phyloP scores from a whole-genome alignment of 2,888 invertebrate genomes.

The Acanthococcus lagerstroemiae region DNA sequence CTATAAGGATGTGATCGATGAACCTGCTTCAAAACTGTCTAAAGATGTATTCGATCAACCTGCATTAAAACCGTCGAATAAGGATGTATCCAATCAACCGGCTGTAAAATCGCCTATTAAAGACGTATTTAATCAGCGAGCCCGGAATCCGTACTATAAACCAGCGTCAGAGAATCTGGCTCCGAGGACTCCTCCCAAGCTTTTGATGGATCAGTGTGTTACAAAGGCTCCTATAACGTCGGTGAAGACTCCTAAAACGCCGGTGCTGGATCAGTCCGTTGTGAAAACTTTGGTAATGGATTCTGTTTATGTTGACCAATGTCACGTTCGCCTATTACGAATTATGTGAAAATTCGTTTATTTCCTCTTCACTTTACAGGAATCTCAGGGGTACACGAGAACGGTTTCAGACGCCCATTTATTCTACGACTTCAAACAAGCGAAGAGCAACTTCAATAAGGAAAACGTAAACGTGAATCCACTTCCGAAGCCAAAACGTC shows the following conservation, averaged over 20 bases:
- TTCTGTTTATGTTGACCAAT: neutral
- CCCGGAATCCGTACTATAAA: neutral
- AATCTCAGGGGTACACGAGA: constrained; percentile 19
- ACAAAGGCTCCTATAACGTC: neutral
- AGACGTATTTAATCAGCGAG: no score
- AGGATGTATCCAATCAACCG: no score
- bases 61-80: neutral
- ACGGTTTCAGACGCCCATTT: constrained; percentile 16
- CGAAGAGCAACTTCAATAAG: constrained; percentile 6
- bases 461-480: neutral
- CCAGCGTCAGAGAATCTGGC: neutral
- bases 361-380: neutral
- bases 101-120: neutral
- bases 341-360: neutral
- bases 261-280: neutral
- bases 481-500: neutral
- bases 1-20: neutral
- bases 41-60: neutral
- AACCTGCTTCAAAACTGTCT: no score
- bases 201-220: neutral
- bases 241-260: neutral
- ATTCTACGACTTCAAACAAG: constrained; percentile 12
- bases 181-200: neutral
- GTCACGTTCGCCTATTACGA: neutral
- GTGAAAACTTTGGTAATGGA: constrained; percentile 6